Evolutionary conservation across 2,888 invertebrate genomes (phyloP).

Genomic region (Nesidiocoris tenuis): DNA sequence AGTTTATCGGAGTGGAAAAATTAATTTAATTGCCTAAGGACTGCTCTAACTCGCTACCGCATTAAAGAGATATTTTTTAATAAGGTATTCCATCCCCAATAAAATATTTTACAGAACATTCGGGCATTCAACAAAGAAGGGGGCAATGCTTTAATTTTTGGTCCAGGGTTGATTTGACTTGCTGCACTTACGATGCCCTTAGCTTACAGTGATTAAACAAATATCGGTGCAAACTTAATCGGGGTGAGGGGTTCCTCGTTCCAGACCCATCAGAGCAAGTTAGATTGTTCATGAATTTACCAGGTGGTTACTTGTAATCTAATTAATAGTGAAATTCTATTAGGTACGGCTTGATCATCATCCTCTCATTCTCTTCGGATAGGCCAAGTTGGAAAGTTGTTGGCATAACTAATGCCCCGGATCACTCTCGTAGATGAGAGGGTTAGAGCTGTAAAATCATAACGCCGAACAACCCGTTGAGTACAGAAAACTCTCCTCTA

Average conservation of each 20-base stretch:
- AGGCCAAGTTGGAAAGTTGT: constrained; percentile 13
- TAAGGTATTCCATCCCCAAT: too few relatives aligned
- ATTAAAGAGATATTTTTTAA: too few relatives aligned
- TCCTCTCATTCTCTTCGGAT: not conserved
- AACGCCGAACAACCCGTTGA: not conserved
- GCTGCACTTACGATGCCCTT: too few relatives aligned
- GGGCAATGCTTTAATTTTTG: too few relatives aligned
- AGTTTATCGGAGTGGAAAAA: too few relatives aligned
- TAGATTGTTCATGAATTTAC: constrained; percentile 12
- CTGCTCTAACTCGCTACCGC: too few relatives aligned
- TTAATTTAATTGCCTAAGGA: too few relatives aligned
- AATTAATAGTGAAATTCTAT: constrained; percentile 16
- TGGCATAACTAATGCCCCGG: not conserved
- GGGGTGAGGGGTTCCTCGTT: not conserved
- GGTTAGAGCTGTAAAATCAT: not conserved
- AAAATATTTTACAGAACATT: too few relatives aligned
- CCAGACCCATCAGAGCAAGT: not conserved
- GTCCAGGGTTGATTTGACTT: too few relatives aligned
- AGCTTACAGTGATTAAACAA: not conserved
- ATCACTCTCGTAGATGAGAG: not conserved
- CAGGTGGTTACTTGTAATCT: constrained; percentile 8
- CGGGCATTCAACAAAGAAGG: too few relatives aligned
- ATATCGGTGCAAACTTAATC: not conserved
- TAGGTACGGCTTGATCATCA: not conserved
- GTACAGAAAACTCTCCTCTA: too few relatives aligned